Base-by-base conservation (phyloP, 1,140 invertebrate genomes). In the Drosophila truncata region DNA sequence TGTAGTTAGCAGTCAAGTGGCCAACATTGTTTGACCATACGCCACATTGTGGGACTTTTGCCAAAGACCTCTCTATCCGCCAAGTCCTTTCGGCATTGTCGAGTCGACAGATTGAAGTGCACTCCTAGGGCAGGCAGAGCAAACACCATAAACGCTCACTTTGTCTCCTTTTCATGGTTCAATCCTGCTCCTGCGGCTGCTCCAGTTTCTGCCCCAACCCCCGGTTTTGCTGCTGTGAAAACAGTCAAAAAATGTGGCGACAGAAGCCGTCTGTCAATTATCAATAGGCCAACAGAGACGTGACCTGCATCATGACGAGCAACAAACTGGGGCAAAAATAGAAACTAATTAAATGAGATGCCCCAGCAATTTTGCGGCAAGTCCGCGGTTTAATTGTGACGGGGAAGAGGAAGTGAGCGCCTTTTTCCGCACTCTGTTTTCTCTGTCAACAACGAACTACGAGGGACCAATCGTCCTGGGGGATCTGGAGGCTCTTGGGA, bases 221-320 rank as follows among this genome's bases (percentile, higher is more conserved):
- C 39, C 9, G 10, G 9, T 10, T 10, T 35, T 29, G 27, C 14
- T 9, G 61, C 27, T 54, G 50, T 42, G 41, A 67, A 78, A 83
- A 71, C 64, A 84, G 78, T 81, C 84, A 90, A 88, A 84, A 90
- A 90, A 67, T 87, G 80, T 78, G 72, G 52, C 65, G 60, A 37
- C 33, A 20, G 27, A 27, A 47, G 39, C 52, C 59, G 66, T 71
- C 58, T 71, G 82, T 69, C 63, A 61, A 55, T 76, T 78, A 79
- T 88, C 80, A 81, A 88, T 73, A 78, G 72, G 61, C 66, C 76
- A 67, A 39, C 69, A 8, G 70, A 42, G 66, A 88, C 84, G 85
- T 88, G 84, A 54, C 73, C 42, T 44, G 65, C 66, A 55, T 84
- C 41, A 63, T 52, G 69, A 62, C 9, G 20, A 25, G 35, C 18